These are phyloP conservation scores for Macropus fuliginosus DNA, from an alignment of 2,797 vertebrate genomes.

Conservation along the genomic window DNA sequence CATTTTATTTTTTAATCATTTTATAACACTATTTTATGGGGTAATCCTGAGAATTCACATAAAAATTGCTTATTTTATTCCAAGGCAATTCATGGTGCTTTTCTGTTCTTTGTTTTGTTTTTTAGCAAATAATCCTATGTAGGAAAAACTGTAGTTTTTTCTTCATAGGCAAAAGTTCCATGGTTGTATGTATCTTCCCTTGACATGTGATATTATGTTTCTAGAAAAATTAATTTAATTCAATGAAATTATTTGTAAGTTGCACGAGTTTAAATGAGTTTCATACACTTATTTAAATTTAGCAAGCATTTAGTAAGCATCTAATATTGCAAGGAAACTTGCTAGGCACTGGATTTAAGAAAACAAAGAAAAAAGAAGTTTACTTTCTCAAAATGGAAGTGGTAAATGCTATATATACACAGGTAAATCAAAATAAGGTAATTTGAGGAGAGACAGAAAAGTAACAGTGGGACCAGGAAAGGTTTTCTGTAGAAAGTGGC, in stretches of 20 bases:
- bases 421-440: not conserved
- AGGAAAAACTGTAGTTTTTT: not conserved
- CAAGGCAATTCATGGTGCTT: not conserved
- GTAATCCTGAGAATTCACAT: not conserved
- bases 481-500: not conserved
- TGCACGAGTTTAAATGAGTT: not conserved
- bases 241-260: not conserved
- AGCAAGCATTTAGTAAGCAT: not conserved
- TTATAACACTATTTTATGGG: not conserved
- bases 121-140: not conserved
- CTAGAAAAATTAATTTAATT: not conserved
- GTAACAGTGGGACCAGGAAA: not conserved
- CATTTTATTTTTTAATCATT: not conserved
- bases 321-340: not conserved
- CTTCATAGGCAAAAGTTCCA: not conserved
- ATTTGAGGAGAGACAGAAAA: not conserved
- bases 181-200: not conserved
- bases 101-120: no score
- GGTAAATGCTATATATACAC: not conserved
- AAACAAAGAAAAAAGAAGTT: not conserved
- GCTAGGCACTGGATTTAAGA: not conserved
- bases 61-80: not conserved
- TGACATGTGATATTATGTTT: not conserved
- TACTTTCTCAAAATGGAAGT: not conserved
- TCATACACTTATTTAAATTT: not conserved